phyloP scores from a whole-genome alignment of 2,113 vertebrate species.

The Lethenteron reissneri region DNA sequence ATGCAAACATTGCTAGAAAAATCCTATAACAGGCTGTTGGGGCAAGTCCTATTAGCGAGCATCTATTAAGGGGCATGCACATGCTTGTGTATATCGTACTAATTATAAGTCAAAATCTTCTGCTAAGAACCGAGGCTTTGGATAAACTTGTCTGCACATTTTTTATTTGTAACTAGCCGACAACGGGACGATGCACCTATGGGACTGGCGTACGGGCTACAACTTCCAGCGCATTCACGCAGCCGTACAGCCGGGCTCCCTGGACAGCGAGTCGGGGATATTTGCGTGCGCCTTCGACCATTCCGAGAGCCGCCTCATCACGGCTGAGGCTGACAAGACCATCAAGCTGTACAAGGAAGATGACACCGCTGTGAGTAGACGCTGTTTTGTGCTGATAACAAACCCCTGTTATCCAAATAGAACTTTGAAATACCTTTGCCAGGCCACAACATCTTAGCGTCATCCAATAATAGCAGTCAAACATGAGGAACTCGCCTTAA shows the following conservation, averaged over 20 bases:
- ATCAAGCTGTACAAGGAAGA: slow-evolving; percentile 95
- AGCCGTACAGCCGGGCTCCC: slow-evolving; percentile 77
- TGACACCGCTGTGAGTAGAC: slow-evolving; percentile 45
- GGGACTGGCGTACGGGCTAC: slow-evolving; percentile 97
- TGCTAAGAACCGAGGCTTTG: neutral
- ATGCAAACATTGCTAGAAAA: too few species aligned
- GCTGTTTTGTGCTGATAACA: too few species aligned
- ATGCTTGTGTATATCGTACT: too few species aligned
- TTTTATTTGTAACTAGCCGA: slow-evolving; percentile 32
- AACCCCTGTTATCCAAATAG: too few species aligned
- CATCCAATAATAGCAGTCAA: too few species aligned
- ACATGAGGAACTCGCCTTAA: too few species aligned
- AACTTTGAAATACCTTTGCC: too few species aligned
- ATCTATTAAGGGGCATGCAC: too few species aligned
- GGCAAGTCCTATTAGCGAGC: too few species aligned
- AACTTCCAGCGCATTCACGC: slow-evolving; percentile 94
- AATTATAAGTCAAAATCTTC: too few species aligned
- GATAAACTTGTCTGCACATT: neutral
- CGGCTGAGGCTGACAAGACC: slow-evolving; percentile 92
- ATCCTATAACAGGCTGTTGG: too few species aligned
- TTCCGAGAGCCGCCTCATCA: slow-evolving; percentile 67
- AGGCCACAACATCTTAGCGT: too few species aligned
- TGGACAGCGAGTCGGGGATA: slow-evolving; percentile 96
- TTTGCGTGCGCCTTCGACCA: slow-evolving; percentile 81
- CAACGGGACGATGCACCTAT: slow-evolving; percentile 93